Evolutionary conservation across 2,113 vertebrate species (phyloP), one percentile per base, ranked within the genome.

Genomic region (Hyperoodon ampullatus): DNA sequence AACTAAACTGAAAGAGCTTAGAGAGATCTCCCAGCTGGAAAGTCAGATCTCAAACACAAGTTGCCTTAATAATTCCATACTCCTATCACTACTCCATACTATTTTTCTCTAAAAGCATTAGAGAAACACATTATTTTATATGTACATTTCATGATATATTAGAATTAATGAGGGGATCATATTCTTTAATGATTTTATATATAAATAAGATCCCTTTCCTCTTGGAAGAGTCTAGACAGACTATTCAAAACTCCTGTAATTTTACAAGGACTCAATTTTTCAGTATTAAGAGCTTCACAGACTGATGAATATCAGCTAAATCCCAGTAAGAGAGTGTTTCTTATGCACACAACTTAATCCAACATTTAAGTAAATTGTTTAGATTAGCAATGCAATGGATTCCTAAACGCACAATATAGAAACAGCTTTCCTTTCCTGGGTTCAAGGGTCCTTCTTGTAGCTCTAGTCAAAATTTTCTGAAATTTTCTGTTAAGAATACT

Each of bases 231-330:
- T 70, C 66, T 81, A 30, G 23, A 95, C 35, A 78, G 14, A 47
- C 60, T 92, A 93, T 44, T 82, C 88, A 82, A 93, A 95, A 96
- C 0, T 92, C 83, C 78, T 80, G 65, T 91, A 33, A 95, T 30
- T 95, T 93, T 71, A 53, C 1, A 94, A 61, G 63, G 50, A 94
- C 35, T 88, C 74, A 87, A 83, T 65, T 95, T 65, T 95, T 90
- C 42, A 77, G 28, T 42, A 96, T 92, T 66, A 3, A 33, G 65
- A 72, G 85, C 24, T 93, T 85, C 81, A 81, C 93, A 90, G 44
- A 77, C 24, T 72, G 53, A 66, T 50, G 33, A 88, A 18, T 68
- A 93, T 33, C 63, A 83, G 81, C 23, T 90, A 90, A 95, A 83
- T 83, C 1, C 24, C 82, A 91, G 1, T 24, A 42, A 70, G 28